phyloP scores from a whole-genome alignment of 1,140 invertebrate genomes.

The Ladona fulva region DNA sequence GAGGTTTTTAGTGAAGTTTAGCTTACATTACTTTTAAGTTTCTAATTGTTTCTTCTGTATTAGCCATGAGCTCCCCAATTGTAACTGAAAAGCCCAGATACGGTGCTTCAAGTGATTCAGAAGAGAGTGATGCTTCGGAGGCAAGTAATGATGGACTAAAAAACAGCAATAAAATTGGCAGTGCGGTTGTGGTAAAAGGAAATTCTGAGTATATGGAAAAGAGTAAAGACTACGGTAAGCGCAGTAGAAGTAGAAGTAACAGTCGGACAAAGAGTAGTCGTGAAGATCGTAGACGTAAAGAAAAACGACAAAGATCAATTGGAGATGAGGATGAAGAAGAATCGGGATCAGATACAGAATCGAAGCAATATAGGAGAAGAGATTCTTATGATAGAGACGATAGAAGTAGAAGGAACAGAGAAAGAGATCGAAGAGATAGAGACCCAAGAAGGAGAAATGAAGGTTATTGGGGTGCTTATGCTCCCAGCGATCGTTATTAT shows the following conservation, averaged over 20 bases:
- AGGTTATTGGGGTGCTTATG: background rate
- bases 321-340: background rate
- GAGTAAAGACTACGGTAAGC: background rate
- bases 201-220: background rate
- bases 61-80: too few species aligned
- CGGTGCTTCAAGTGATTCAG: background rate
- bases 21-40: too few species aligned
- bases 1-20: too few species aligned
- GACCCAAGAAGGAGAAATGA: background rate
- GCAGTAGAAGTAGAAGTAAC: background rate
- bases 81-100: too few species aligned
- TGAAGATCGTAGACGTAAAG: background rate
- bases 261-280: background rate
- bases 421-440: background rate
- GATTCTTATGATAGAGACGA: background rate
- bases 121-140: background rate
- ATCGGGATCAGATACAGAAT: background rate
- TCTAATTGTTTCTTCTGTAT: too few species aligned
- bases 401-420: background rate
- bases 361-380: background rate
- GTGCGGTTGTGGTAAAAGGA: background rate
- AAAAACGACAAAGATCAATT: background rate
- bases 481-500: background rate
- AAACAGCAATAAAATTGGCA: background rate
- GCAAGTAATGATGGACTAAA: background rate